Conservation (phyloP, 1,140 invertebrate genomes). For the Gryon sp. region DNA sequence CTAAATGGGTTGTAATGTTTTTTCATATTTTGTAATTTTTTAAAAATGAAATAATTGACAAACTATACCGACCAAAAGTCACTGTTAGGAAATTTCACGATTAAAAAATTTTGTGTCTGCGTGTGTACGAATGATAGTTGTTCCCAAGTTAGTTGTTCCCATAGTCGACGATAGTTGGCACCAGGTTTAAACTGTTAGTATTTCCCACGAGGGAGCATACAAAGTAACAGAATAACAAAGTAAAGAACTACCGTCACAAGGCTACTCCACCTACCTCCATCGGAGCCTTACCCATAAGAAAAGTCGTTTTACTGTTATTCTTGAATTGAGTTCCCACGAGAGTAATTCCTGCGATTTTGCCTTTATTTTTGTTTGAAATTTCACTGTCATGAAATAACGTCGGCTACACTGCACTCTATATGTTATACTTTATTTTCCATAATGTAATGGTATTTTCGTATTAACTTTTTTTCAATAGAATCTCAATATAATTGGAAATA, state of each 20-base stretch:
- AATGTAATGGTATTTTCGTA: constrained; percentile 39
- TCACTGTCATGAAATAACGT: constrained; percentile 49
- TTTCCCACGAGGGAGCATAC: constrained; percentile 42
- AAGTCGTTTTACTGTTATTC: constrained; percentile 60
- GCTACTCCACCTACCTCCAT: constrained; percentile 31
- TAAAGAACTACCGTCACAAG: constrained; percentile 28
- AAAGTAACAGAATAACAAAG: constrained; percentile 61
- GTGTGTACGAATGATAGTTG: constrained; percentile 41
- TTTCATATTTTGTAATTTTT: too few species aligned
- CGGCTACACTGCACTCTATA: constrained; percentile 23
- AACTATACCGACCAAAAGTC: background rate
- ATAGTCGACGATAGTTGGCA: constrained; percentile 54
- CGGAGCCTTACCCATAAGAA: constrained; percentile 54
- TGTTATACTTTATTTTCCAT: constrained; percentile 33
- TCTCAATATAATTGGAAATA: too few species aligned
- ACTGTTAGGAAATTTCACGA: constrained; percentile 26
- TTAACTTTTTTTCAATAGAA: too few species aligned
- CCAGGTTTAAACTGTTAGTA: constrained; percentile 58
- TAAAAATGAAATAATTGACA: background rate
- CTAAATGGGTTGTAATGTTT: too few species aligned
- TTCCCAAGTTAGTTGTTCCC: constrained; percentile 60
- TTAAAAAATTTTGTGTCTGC: constrained; percentile 40
- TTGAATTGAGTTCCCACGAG: constrained; percentile 50
- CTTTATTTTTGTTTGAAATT: constrained; percentile 60
- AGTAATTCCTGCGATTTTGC: constrained; percentile 44